These are phyloP conservation scores for Ectemnius continuus DNA, from an alignment of 2,888 invertebrate species.

Conservation along the genomic window DNA sequence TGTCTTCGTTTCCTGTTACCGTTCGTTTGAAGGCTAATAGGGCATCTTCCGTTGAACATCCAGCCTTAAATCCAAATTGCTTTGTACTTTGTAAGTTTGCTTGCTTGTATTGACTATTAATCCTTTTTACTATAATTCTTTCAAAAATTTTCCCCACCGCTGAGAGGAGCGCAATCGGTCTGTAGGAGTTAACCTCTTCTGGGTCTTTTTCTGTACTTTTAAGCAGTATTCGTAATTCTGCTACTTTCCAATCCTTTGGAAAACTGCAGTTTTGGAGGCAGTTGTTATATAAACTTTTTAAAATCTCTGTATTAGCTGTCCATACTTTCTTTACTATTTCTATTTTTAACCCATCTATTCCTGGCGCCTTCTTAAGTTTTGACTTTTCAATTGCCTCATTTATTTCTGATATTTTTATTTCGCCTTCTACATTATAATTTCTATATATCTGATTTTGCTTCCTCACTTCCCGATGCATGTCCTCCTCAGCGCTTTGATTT, in stretches of 20 bases:
- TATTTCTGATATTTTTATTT: conserved; percentile 4
- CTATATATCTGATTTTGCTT: background rate
- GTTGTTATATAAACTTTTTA: background rate
- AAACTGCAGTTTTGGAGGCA: background rate
- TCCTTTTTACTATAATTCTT: conserved; percentile 5
- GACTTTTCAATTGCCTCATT: background rate
- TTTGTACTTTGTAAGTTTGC: background rate
- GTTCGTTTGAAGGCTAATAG: background rate
- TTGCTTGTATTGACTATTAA: background rate
- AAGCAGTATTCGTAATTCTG: background rate
- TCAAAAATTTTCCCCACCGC: conserved; percentile 13
- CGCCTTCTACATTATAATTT: conserved; percentile 4
- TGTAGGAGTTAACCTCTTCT: conserved; percentile 1
- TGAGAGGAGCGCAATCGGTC: conserved; percentile 20
- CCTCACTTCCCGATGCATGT: background rate
- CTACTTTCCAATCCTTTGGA: conserved; percentile 15
- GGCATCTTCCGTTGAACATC: conserved; percentile 1
- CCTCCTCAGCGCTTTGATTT: background rate
- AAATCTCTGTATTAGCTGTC: background rate
- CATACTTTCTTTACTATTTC: conserved; percentile 5
- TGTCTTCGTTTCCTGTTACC: background rate
- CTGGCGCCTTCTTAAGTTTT: conserved; percentile 18
- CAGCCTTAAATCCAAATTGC: conserved; percentile 13
- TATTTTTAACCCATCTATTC: background rate
- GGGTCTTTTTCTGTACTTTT: conserved; percentile 13